Conservation (phyloP, 2,113 vertebrate genomes). For the Columbina picui region DNA sequence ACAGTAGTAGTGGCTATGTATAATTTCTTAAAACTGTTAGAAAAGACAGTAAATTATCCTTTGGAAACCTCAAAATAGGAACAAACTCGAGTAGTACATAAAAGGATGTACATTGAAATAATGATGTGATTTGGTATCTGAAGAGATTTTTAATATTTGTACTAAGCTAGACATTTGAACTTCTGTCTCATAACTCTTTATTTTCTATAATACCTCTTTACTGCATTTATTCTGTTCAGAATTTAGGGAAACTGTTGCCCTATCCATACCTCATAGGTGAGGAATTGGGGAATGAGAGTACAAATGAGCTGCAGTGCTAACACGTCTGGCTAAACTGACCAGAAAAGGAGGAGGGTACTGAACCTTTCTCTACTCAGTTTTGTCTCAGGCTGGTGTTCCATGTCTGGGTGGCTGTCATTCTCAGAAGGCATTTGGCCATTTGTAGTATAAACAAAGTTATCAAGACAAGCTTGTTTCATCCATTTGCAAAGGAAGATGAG, state of each 20-base stretch:
- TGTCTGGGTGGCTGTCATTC: neutral
- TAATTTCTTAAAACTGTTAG: neutral
- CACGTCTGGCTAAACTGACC: neutral
- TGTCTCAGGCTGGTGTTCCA: fast-evolving
- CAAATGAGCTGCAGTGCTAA: neutral
- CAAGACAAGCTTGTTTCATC: neutral
- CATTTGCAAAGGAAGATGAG: neutral
- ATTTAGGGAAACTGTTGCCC: neutral
- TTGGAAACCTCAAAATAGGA: neutral
- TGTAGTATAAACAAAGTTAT: neutral
- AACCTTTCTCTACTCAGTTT: fast-evolving
- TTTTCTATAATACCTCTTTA: neutral
- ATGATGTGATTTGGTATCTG: neutral
- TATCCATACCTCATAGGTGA: neutral
- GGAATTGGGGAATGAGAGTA: neutral
- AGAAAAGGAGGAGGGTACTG: neutral
- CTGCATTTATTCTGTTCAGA: neutral
- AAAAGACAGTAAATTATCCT: neutral
- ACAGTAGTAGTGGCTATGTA: neutral
- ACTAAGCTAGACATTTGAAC: neutral
- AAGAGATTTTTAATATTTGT: neutral
- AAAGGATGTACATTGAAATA: neutral
- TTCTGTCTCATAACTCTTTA: neutral
- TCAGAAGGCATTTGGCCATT: neutral
- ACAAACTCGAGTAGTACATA: neutral